Conservation (phyloP, 2,888 invertebrate species). For the Melikaiella ostensackeni region DNA sequence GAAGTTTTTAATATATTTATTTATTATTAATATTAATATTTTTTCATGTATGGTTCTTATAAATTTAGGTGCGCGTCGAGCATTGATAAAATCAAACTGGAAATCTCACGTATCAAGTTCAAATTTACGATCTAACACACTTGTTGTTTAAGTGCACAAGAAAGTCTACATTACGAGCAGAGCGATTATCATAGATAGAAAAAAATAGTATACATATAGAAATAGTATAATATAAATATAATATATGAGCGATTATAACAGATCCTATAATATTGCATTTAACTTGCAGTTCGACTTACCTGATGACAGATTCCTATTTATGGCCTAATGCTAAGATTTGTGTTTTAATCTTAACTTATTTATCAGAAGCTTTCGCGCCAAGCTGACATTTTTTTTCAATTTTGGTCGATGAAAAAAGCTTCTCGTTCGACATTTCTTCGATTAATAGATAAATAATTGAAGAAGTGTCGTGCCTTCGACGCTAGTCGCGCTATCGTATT, state of each 20-base stretch:
- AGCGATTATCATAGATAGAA: slow-evolving; percentile 60
- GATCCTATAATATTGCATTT: slow-evolving; percentile 53
- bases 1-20: slow-evolving; percentile 43
- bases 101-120: slow-evolving; percentile 43
- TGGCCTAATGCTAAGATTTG: slow-evolving; percentile 57
- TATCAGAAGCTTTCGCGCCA: background rate
- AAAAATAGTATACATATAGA: slow-evolving; percentile 51
- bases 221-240: slow-evolving; percentile 51
- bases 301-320: slow-evolving; percentile 62
- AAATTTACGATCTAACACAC: slow-evolving; percentile 49
- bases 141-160: slow-evolving; percentile 65
- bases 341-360: slow-evolving; percentile 31
- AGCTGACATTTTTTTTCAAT: background rate
- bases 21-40: slow-evolving; percentile 44
- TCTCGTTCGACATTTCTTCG: background rate
- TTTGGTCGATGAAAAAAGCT: background rate
- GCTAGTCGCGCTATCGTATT: slow-evolving; percentile 66
- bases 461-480: slow-evolving; percentile 56
- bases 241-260: slow-evolving; percentile 58
- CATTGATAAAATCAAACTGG: slow-evolving; percentile 39
- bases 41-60: slow-evolving; percentile 36
- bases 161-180: slow-evolving; percentile 63
- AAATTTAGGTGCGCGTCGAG: background rate
- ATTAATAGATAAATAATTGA: background rate
- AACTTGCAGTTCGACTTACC: slow-evolving; percentile 58